Evolutionary conservation across 2,888 invertebrate genomes (phyloP).

Genomic region (Ormyrus pomaceus): DNA sequence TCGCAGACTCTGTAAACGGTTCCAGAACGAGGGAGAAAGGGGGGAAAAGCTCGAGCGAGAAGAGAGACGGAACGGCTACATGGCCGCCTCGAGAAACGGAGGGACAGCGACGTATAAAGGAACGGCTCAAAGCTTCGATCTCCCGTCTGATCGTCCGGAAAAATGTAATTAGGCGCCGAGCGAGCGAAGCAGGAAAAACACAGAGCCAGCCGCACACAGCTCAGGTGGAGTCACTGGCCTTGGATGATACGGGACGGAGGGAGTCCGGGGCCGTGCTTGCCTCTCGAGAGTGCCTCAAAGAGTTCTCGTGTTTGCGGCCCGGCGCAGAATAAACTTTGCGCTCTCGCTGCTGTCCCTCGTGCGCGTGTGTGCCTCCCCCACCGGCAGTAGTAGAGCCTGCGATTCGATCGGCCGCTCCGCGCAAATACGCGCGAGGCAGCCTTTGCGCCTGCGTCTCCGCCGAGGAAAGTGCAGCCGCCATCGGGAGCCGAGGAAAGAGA

Average conservation of each 20-base stretch:
- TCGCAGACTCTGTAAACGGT: background rate
- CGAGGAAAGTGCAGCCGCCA: background rate
- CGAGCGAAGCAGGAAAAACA: background rate
- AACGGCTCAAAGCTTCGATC: constrained; percentile 29
- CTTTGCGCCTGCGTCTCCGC: background rate
- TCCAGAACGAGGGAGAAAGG: background rate
- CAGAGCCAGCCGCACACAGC: background rate
- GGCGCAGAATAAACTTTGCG: constrained; percentile 39
- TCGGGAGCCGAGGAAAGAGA: background rate
- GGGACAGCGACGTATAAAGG: background rate
- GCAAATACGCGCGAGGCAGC: constrained; percentile 12
- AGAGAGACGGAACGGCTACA: background rate
- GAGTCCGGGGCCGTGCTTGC: constrained; percentile 2
- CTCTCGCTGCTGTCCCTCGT: background rate
- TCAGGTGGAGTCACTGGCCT: background rate
- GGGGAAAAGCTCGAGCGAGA: background rate
- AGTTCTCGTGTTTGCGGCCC: constrained; percentile 43
- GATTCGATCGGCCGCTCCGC: constrained; percentile 21
- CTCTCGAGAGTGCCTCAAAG: constrained; percentile 26
- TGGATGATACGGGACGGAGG: background rate
- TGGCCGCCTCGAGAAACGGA: background rate
- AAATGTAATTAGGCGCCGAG: constrained; percentile 42
- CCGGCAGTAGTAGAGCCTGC: background rate
- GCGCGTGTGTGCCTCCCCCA: background rate
- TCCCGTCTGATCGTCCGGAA: constrained; percentile 35